Percentiles rank a stretch among this genome's conserved stretches.
phyloP scores from a whole-genome alignment of 2,888 invertebrate species.

The Stenotaenia linearis region DNA sequence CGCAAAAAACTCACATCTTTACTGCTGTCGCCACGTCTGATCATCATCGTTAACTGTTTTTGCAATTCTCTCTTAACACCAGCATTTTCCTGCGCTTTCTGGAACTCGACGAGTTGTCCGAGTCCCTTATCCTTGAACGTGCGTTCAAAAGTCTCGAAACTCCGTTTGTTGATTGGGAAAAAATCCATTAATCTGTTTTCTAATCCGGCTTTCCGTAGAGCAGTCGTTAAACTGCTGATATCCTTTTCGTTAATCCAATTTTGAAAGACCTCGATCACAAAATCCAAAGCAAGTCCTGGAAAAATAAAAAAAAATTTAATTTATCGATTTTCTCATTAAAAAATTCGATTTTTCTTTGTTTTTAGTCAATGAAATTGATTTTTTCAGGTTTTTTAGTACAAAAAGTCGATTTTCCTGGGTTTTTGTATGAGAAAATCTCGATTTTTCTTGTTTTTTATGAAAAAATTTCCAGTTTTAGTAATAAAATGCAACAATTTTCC shows the following conservation, averaged over 20 bases:
- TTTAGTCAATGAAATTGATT: too few species aligned
- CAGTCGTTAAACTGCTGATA: constrained; percentile 72
- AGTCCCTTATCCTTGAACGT: constrained; percentile 74
- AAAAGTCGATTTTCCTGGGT: too few species aligned
- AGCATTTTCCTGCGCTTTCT: constrained; percentile 58
- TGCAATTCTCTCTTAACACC: constrained; percentile 74
- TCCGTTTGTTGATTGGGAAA: constrained; percentile 88
- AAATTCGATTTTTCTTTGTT: too few species aligned
- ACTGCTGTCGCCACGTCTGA: constrained; percentile 77
- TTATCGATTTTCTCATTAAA: too few species aligned
- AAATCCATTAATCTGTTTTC: constrained; percentile 64
- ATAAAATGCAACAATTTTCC: too few species aligned
- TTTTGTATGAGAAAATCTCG: too few species aligned
- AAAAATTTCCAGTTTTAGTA: too few species aligned
- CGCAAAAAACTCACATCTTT: constrained; percentile 53
- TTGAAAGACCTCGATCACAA: constrained; percentile 84
- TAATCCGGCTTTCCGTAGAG: constrained; percentile 79
- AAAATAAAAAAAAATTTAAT: constrained; percentile 52
- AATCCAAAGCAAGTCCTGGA: constrained; percentile 89
- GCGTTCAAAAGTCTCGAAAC: constrained; percentile 73
- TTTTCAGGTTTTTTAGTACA: too few species aligned
- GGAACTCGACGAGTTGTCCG: constrained; percentile 62
- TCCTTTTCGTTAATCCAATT: constrained; percentile 90
- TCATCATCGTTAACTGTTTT: constrained; percentile 68
- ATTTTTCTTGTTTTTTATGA: too few species aligned